Evolutionary conservation across 2,113 vertebrate species (phyloP), one percentile per base, ranked within the genome.

Genomic region (Tenrec ecaudatus): DNA sequence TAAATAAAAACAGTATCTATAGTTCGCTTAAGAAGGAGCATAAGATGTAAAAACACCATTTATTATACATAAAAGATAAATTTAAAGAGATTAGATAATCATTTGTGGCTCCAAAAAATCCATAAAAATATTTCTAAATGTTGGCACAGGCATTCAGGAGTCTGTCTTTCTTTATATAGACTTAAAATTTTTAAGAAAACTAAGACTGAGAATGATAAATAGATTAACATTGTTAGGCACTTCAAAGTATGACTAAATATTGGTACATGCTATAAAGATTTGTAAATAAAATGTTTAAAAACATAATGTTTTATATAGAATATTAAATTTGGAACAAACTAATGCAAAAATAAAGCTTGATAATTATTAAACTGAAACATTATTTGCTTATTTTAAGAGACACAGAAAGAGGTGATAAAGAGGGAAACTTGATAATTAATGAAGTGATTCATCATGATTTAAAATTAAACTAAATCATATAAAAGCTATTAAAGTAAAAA

Each of bases 401-500:
- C 89, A 57, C 86, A 86, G 2, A 71, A 80, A 66, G 36, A 95
- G 87, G 82, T 78, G 69, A 91, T 73, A 80, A 68, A 66, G 16
- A 92, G 76, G 88, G 93, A 93, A 80, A 75, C 0, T 1, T 94
- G 84, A 89, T 95, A 90, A 92, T 94, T 95, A 87, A 69, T 7
- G 89, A 68, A 71, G 33, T 89, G 84, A 88, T 19, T 92, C 95
- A 97, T 78, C 92, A 43, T 75, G 89, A 95, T 83, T 89, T 94
- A 95, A 96, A 96, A 94, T 90, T 95, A 95, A 89, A 95, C 25
- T 62, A 62, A 62, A 62, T 62, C 60, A 62, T 20, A 62, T 62
- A 4, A 62, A 62, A 62, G 60, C 7, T 96, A 96, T 91, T 96
- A 96, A 96, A 96, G 62, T 94, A 60, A 95, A 93, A 62, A 96